Percentiles rank a stretch among this genome's conserved stretches.
Conservation (phyloP, 1,140 invertebrate species). For the Euura saliciscinereae region DNA sequence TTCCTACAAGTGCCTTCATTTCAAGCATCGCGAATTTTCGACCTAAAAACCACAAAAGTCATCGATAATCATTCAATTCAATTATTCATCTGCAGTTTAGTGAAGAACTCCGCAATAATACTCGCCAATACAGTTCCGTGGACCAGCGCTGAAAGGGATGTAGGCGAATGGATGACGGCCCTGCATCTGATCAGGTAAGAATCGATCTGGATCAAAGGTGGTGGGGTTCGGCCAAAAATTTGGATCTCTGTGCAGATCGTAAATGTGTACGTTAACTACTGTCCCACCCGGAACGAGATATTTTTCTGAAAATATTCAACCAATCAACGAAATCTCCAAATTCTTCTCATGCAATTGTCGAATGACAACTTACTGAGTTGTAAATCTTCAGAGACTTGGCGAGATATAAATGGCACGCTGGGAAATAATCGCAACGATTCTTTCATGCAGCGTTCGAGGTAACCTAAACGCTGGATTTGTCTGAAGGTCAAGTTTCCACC, state of each 20-base stretch:
- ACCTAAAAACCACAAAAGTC: conserved; percentile 56
- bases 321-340: no score
- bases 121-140: no score
- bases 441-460: conserved; percentile 70
- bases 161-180: conserved; percentile 65
- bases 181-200: no score
- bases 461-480: conserved; percentile 38
- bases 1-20: conserved; percentile 72
- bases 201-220: no score
- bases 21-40: conserved; percentile 84
- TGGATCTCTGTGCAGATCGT: conserved; percentile 70
- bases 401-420: conserved; percentile 63
- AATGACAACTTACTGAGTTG: no score
- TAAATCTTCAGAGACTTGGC: conserved; percentile 57
- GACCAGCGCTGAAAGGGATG: no score
- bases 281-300: conserved; percentile 51
- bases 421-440: conserved; percentile 67
- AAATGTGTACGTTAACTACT: conserved; percentile 57
- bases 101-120: conserved; percentile 74
- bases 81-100: conserved; percentile 82
- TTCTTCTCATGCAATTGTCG: no score
- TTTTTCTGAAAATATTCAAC: conserved; percentile 35
- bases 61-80: no score
- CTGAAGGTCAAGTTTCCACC: conserved; percentile 27
- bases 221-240: no score